Conservation (phyloP, 37 sponge, comb jelly and placozoan species). For the Mnemiopsis leidyi region DNA sequence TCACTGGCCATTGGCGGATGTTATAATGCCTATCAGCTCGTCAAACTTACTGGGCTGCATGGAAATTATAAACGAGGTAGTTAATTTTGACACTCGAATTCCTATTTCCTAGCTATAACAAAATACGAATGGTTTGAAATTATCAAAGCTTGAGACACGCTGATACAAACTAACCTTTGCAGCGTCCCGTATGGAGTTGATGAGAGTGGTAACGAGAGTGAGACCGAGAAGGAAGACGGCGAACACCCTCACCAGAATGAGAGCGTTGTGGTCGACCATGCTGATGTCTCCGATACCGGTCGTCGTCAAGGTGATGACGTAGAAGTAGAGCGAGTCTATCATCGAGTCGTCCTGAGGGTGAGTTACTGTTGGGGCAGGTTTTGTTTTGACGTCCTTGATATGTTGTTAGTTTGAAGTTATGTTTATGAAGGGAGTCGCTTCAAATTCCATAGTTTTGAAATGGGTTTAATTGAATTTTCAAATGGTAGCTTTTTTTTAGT, state of each 20-base stretch:
- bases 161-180: background rate
- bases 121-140: no score
- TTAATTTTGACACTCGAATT: background rate
- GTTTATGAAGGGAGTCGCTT: no score
- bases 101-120: background rate
- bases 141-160: background rate
- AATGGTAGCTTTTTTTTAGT: no score
- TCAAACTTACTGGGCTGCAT: no score
- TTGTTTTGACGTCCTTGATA: no score
- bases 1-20: no score
- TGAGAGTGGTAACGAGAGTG: slow-evolving; percentile 19
- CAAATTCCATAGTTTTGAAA: no score
- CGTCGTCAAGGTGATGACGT: slow-evolving; percentile 17
- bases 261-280: slow-evolving; percentile 23
- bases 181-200: slow-evolving; percentile 16
- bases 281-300: slow-evolving; percentile 34
- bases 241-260: slow-evolving; percentile 2
- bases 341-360: background rate
- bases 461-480: no score
- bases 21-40: no score
- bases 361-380: no score
- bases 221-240: slow-evolving; percentile 19
- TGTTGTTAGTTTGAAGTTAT: no score
- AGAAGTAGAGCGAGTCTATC: slow-evolving; percentile 13
- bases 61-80: no score